Base-by-base conservation (phyloP, 2,113 vertebrate species). In the Narcine bancroftii region DNA sequence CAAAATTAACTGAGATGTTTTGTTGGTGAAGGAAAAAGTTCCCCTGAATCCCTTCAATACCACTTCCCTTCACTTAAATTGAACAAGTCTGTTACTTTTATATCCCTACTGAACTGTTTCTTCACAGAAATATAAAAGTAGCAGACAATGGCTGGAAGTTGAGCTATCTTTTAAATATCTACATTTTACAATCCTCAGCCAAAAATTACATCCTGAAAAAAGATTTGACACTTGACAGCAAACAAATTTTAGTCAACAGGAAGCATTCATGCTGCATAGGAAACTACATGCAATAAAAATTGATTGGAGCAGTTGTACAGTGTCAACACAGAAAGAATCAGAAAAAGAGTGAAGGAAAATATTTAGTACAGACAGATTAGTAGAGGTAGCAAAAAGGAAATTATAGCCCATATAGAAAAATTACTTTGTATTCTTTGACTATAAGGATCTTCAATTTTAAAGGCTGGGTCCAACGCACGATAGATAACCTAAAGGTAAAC, bases 381-480 rank as follows among this genome's bases (percentile, higher is more conserved):
- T 69, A 29, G 19, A 66, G 39, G 87, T 9, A 69, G 36, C 2
- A 91, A 42, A 42, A 65, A 13, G 39, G 39, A 85, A 36, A 19
- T 85, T n/a, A 85, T 60, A 60, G 39, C 7, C 11, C 6, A 19
- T 45, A 66, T 33, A 9, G 91, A 56, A 93, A 94, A 94, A 97
- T 73, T 97, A 99, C 98, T 98, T 94, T 99, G 98, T 94, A 99
- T 99, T 94, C 97, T 96, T 92, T 97, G 96, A 93, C 98, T 99
- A 93, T 99, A 99, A 0, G 99, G 99, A 93, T 99, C 98, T 81
- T 98, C 96, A 83, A 99, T 99, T 94, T 95, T 96, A 95, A 99
- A 99, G 26, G 95, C 99, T 65, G 98, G 99, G 94, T 99, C 98
- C 95, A 99, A 94, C 89, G 97, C 99, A 95, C 98, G 97, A 95